Evolutionary conservation across 2,797 vertebrate genomes (phyloP).

Genomic region (Notolabrus celidotus): DNA sequence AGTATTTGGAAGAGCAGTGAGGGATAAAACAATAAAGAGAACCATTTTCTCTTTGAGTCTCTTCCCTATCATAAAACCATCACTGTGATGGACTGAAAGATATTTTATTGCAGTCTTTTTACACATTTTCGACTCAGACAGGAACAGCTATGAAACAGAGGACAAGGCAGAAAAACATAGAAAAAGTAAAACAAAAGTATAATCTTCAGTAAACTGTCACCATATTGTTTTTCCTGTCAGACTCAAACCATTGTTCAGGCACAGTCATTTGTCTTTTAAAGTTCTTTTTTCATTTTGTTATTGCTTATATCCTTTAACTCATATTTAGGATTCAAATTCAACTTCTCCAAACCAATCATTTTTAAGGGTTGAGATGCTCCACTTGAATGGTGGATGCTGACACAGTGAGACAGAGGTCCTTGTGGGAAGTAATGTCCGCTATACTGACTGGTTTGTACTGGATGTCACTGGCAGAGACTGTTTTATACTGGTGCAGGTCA

Average conservation of each 20-base stretch:
- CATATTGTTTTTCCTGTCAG: slow-evolving; percentile 54
- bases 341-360: slow-evolving; percentile 12
- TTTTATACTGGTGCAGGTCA: slow-evolving; percentile 97
- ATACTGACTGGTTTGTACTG: slow-evolving; percentile 87
- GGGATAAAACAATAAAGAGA: slow-evolving; percentile 70
- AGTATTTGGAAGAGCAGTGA: slow-evolving; percentile 72
- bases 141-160: slow-evolving; percentile 55
- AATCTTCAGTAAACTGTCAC: slow-evolving; percentile 52
- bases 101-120: slow-evolving; percentile 73
- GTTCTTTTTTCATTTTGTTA: slow-evolving; percentile 65
- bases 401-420: slow-evolving; percentile 99
- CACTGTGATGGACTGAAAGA: slow-evolving; percentile 79
- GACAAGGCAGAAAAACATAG: slow-evolving; percentile 59
- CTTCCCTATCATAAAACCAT: slow-evolving; percentile 74
- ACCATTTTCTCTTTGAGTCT: slow-evolving; percentile 53
- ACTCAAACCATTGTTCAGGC: slow-evolving; percentile 59
- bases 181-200: slow-evolving; percentile 48
- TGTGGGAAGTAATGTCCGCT: slow-evolving; percentile 88
- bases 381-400: slow-evolving; percentile 97
- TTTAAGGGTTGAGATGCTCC: slow-evolving; percentile 95
- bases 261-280: slow-evolving; percentile 65
- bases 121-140: slow-evolving; percentile 65
- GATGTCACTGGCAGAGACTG: slow-evolving; percentile 85
- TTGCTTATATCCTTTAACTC: slow-evolving; percentile 72
- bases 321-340: slow-evolving; percentile 42